Evolutionary conservation across 2,113 vertebrate species (phyloP), one percentile per base, ranked within the genome.

Genomic region (Bettongia penicillata): DNA sequence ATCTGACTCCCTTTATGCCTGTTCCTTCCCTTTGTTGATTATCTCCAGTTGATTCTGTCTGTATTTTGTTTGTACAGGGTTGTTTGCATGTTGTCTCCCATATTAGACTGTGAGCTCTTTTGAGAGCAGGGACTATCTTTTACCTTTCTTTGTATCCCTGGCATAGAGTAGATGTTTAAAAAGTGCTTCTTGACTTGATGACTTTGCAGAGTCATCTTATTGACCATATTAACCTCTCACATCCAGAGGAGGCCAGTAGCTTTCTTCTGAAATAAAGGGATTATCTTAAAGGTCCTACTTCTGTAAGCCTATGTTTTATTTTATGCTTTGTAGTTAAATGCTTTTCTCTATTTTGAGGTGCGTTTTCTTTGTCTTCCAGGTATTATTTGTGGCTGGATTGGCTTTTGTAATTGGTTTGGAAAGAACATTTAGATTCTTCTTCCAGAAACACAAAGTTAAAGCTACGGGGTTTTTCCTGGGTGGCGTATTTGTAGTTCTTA

Each of bases 361-460:
- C 51, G 0, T 98, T 96, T 98, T 98, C 55, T 96, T 89, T 97
- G n/a, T 96, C 96, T 98, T 97, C 57, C 91, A 99, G 99, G 99
- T 99, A 97, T 99, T 99, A 97, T 99, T 99, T 97, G 99, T 99
- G 94, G 99, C 99, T 94, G 99, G 99, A 37, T 98, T 99, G 91
- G 98, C 99, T 90, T 99, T 99, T 95, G 99, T 99, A 94, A 99
- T 99, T 0, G 99, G 99, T 8, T 98, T 99, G 97, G 99, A 99
- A 98, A 99, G 99, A 97, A 99, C 99, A 0, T 99, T 99, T 98
- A 99, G 99, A 96, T 99, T 99, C 99, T 99, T 99, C 98, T 99
- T 99, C 98, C 99, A 99, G 98, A 99, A 99, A 94, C 99, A 99
- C 98, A 99, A 99, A 98, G 98, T 99, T 98, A 99, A 99, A 98